Evolutionary conservation across 2,888 invertebrate genomes (phyloP), one percentile per base, ranked within the genome.

Genomic region (Pecten maximus): DNA sequence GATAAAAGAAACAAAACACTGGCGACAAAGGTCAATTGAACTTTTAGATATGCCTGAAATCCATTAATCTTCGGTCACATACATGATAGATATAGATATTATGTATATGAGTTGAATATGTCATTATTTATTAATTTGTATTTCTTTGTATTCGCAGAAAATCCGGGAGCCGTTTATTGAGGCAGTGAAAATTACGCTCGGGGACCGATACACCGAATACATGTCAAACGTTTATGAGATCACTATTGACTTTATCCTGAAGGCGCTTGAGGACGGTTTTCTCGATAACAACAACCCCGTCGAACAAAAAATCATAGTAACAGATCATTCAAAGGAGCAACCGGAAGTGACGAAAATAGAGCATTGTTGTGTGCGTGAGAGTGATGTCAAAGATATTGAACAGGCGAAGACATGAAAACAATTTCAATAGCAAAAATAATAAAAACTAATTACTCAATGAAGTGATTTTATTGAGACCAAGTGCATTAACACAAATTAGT

Each of bases 151-250:
- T 88, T 95, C 97, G 93, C 96, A 99, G 99, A 98, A 98, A 98
- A 98, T 99, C 95, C 98, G 99, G 97, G 97, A 98, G 94, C 99
- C 99, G 0, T 99, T 99, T 97, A 97, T 99, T 94, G 98, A 98
- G 96, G 98, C 99, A 0, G 98, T 99, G 40, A 98, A 98, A 96
- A 97, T 98, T 92, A 99, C 98, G 0, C 97, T 99, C 87, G 98
- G 98, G 10, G 99, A 99, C 94, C 97, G 99, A 92, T 99, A 98
- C 97, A 98, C 98, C 19, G 98, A 98, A 91, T 98, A 99, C 97
- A 98, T 99, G 95, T 98, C 98, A 96, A 98, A 98, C 87, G 98
- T 99, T 96, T 99, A 99, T 97, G 98, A 98, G 97, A 97, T 98
- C 93, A 98, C 98, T 91, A 94, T 94, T 74, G 92, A 93, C 88